A percentile compares a stretch with the other conserved stretches of the same genome.
phyloP scores from a whole-genome alignment of 2,113 vertebrate species.

The Periophthalmodon schlosseri region DNA sequence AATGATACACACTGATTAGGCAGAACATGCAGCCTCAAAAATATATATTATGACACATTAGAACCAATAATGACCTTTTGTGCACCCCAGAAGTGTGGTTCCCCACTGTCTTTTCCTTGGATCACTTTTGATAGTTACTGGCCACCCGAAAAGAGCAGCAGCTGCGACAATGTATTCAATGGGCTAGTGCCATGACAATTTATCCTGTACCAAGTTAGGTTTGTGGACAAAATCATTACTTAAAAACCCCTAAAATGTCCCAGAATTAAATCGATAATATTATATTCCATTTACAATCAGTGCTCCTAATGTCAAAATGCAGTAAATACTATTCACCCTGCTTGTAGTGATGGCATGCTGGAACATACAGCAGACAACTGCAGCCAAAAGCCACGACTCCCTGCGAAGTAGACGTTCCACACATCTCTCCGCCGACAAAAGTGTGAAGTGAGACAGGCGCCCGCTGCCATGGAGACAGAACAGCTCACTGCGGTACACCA shows the following conservation, averaged over 20 bases:
- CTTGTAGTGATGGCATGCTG: slow-evolving; percentile 81
- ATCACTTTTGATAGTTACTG: not conserved
- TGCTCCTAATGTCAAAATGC: not conserved
- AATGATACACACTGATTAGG: not conserved
- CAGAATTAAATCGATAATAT: not conserved
- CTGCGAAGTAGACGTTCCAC: slow-evolving; percentile 88
- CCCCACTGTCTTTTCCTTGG: not conserved
- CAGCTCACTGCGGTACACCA: slow-evolving; percentile 86
- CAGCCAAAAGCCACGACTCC: slow-evolving; percentile 85
- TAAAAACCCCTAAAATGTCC: not conserved
- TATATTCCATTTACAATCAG: not conserved
- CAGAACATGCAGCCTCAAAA: too few relatives aligned
- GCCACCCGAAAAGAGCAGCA: too few relatives aligned
- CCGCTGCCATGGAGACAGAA: slow-evolving; percentile 90
- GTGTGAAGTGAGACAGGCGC: slow-evolving; percentile 86
- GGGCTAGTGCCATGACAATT: not conserved
- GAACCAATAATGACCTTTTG: not conserved
- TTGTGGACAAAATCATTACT: not conserved
- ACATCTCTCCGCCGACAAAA: slow-evolving; percentile 88
- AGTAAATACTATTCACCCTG: slow-evolving; percentile 76
- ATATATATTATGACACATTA: not conserved
- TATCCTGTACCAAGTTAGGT: not conserved
- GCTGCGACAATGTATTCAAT: not conserved
- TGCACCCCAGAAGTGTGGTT: not conserved
- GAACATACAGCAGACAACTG: slow-evolving; percentile 87